These are phyloP conservation scores for Helarctos malayanus DNA, from an alignment of 2,797 vertebrate species.

Conservation along the genomic window DNA sequence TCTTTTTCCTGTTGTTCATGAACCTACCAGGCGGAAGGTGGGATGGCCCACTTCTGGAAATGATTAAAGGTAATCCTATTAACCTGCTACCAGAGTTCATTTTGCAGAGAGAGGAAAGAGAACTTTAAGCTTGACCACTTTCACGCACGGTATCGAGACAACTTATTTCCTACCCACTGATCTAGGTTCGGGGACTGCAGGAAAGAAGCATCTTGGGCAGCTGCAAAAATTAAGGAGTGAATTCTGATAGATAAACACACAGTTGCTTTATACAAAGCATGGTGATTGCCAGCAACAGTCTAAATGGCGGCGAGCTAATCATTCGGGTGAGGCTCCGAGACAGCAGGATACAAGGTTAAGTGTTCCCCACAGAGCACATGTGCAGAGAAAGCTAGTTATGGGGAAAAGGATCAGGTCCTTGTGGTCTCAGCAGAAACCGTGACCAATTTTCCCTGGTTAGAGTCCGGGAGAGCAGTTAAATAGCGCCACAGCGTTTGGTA, in stretches of 20 bases:
- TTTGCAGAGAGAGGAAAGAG: constrained; percentile 62
- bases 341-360: not conserved
- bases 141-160: constrained; percentile 29
- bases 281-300: not conserved
- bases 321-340: not conserved
- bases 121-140: constrained; percentile 51
- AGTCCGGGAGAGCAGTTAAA: not conserved
- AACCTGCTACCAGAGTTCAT: constrained; percentile 59
- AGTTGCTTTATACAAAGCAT: not conserved
- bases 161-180: constrained; percentile 64
- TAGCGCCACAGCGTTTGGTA: not conserved
- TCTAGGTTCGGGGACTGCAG: not conserved
- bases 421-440: not conserved
- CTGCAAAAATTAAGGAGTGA: not conserved
- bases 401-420: not conserved
- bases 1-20: constrained; percentile 63
- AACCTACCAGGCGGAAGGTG: constrained; percentile 69
- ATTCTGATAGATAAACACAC: not conserved
- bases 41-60: constrained; percentile 25
- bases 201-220: not conserved
- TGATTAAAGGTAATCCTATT: constrained; percentile 69
- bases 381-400: not conserved
- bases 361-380: not conserved
- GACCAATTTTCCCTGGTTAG: not conserved
- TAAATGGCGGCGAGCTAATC: not conserved